phyloP scores from a whole-genome alignment of 2,888 invertebrate genomes.

The Acleris cristana region DNA sequence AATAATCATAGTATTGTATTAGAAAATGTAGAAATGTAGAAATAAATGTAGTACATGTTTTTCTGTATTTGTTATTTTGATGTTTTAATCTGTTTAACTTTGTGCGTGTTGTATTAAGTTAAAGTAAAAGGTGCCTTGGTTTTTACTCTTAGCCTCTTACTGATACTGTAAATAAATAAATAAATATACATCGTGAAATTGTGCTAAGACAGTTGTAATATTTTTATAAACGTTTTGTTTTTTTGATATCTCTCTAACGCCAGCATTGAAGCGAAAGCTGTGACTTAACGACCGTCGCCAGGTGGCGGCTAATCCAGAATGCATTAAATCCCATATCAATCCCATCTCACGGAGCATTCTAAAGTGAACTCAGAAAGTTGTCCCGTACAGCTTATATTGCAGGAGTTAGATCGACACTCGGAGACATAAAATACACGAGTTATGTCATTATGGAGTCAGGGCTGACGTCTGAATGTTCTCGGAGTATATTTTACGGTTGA shows the following conservation, averaged over 20 bases:
- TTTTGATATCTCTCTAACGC: not conserved
- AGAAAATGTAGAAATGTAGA: too few relatives aligned
- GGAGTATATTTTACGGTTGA: not conserved
- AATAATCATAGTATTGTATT: too few relatives aligned
- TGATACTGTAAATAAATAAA: too few relatives aligned
- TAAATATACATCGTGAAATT: too few relatives aligned
- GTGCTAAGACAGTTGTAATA: too few relatives aligned
- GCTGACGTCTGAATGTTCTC: not conserved
- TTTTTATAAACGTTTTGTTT: too few relatives aligned
- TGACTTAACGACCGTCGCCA: not conserved
- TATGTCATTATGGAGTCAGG: not conserved
- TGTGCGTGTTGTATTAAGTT: too few relatives aligned
- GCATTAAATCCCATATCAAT: not conserved
- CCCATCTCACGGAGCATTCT: not conserved
- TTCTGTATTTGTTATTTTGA: too few relatives aligned
- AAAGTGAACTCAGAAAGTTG: not conserved
- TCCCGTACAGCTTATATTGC: not conserved
- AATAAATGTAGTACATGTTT: too few relatives aligned
- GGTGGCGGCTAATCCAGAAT: conserved; percentile 4
- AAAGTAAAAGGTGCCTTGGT: too few relatives aligned
- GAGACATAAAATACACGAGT: not conserved
- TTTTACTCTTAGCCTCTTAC: too few relatives aligned
- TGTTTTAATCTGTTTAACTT: too few relatives aligned
- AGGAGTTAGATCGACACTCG: not conserved
- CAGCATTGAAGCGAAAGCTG: not conserved